A percentile compares a stretch with the other conserved stretches of the same genome.
Evolutionary conservation across 2,113 vertebrate species (phyloP).

Genomic region (Calcarius ornatus): DNA sequence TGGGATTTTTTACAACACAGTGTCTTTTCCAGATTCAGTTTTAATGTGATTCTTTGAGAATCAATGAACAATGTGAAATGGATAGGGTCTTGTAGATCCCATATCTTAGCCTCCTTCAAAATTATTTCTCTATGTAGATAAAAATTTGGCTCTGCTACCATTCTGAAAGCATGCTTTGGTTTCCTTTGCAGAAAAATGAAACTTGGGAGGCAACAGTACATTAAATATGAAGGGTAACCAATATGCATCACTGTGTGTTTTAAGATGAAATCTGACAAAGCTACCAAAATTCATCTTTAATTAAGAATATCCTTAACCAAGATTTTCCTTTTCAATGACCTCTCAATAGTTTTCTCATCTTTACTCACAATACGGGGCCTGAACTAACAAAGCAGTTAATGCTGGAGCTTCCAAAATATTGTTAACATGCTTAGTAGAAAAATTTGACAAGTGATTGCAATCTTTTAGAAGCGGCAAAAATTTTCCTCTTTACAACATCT

Average conservation of each 20-base stretch:
- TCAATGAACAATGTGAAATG: background rate
- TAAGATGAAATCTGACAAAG: background rate
- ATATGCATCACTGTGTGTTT: background rate
- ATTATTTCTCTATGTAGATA: background rate
- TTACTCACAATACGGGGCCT: background rate
- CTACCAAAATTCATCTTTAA: background rate
- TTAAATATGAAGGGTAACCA: background rate
- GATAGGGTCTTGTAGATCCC: background rate
- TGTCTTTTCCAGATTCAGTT: background rate
- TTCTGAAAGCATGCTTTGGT: background rate
- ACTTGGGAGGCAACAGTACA: background rate
- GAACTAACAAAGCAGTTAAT: background rate
- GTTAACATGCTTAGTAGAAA: background rate
- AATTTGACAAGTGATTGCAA: background rate
- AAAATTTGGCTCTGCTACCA: background rate
- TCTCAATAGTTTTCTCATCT: background rate
- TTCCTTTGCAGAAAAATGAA: background rate
- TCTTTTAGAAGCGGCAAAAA: conserved; percentile 1
- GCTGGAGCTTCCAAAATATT: background rate
- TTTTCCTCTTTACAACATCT: background rate
- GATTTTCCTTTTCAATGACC: background rate
- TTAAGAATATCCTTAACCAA: background rate
- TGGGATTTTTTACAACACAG: background rate
- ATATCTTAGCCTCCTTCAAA: background rate
- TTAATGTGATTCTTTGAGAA: background rate